Conservation (phyloP, 2,797 vertebrate genomes). For the Xenops minutus region DNA sequence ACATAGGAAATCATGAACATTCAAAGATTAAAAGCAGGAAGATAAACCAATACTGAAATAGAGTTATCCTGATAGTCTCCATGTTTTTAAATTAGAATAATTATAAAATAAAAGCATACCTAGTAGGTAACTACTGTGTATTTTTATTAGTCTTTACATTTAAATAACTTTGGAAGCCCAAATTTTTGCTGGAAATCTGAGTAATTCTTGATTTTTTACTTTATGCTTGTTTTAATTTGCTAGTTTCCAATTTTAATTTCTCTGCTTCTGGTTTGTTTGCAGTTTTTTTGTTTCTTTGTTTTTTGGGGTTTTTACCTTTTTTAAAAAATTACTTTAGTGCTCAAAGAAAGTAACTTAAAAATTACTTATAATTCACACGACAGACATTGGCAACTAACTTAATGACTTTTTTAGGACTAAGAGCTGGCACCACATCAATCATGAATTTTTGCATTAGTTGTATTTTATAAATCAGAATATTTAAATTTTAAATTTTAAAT, state of each 20-base stretch:
- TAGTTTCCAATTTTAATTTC: background rate
- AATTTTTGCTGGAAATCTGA: background rate
- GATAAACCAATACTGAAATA: background rate
- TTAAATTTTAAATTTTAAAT: background rate
- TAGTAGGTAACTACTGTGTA: background rate
- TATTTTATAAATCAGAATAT: background rate
- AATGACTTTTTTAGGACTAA: background rate
- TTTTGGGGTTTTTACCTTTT: no score
- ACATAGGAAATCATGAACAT: background rate
- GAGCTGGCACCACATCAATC: background rate
- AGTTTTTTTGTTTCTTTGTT: background rate
- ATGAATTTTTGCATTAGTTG: background rate
- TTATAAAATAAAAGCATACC: background rate
- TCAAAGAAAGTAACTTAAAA: background rate
- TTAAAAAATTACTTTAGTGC: background rate
- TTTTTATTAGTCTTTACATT: background rate
- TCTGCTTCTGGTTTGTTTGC: background rate
- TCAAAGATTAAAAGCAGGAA: background rate
- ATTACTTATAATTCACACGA: background rate
- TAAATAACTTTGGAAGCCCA: background rate
- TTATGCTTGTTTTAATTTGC: background rate
- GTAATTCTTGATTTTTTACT: background rate
- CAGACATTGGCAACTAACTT: background rate
- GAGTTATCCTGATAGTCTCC: background rate
- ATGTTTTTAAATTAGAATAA: background rate